phyloP scores from a whole-genome alignment of 1,140 invertebrate genomes.

The Bombus polaris region DNA sequence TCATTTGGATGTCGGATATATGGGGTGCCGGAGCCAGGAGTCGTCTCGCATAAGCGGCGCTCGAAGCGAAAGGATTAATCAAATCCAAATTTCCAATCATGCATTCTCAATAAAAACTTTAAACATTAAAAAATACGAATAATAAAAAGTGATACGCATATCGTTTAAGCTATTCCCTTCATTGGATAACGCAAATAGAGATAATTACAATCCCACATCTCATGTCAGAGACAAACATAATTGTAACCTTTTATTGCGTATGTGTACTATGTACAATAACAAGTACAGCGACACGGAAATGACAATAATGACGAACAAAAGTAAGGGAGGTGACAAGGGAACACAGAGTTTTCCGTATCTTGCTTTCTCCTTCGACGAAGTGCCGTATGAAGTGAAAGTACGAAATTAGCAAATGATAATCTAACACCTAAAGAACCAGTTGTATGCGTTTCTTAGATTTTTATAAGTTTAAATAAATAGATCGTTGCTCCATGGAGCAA shows the following conservation, averaged over 20 bases:
- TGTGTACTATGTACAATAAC: not conserved
- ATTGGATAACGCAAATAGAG: too few relatives aligned
- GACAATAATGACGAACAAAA: not conserved
- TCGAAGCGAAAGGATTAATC: too few relatives aligned
- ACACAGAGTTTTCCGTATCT: not conserved
- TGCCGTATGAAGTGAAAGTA: not conserved
- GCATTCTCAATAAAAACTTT: not conserved
- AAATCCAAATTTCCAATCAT: not conserved
- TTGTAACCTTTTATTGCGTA: not conserved
- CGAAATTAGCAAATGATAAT: too few relatives aligned
- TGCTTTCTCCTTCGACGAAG: not conserved
- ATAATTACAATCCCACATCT: not conserved
- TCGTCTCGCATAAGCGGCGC: too few relatives aligned
- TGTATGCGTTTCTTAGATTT: too few relatives aligned
- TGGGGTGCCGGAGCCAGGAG: too few relatives aligned
- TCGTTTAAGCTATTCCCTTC: not conserved
- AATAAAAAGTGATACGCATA: not conserved
- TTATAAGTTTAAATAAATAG: not conserved
- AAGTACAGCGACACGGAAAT: not conserved
- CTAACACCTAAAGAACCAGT: too few relatives aligned
- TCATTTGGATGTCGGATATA: too few relatives aligned
- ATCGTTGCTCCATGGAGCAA: not conserved
- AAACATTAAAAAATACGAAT: not conserved
- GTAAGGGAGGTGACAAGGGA: too few relatives aligned
- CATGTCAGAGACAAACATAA: not conserved